phyloP scores from a whole-genome alignment of 2,888 invertebrate species.

The Mesoligia furuncula region DNA sequence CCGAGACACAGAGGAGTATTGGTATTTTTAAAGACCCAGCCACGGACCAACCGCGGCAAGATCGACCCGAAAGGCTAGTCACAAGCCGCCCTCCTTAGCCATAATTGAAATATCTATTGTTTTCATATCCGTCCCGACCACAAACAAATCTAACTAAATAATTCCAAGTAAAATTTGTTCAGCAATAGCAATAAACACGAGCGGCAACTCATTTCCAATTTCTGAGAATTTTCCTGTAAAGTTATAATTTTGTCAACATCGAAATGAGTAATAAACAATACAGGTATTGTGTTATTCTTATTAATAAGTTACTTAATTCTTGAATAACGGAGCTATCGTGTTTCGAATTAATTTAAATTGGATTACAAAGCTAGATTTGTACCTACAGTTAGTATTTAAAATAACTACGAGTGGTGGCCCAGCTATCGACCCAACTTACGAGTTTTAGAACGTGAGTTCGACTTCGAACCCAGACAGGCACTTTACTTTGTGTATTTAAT shows the following conservation, averaged over 20 bases:
- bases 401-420: background rate
- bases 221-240: conserved; percentile 8
- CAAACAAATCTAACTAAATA: conserved; percentile 21
- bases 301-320: background rate
- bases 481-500: too few relatives aligned
- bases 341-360: conserved; percentile 10
- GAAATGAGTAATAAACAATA: conserved; percentile 9
- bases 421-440: too few relatives aligned
- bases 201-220: conserved; percentile 13
- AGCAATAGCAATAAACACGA: conserved; percentile 1
- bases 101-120: background rate
- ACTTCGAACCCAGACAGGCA: too few relatives aligned
- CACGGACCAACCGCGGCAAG: too few relatives aligned
- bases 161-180: conserved; percentile 11
- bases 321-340: background rate
- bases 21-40: too few relatives aligned
- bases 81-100: too few relatives aligned
- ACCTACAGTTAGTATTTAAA: background rate
- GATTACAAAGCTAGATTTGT: background rate
- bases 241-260: background rate
- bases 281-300: background rate
- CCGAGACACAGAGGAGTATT: too few relatives aligned
- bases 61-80: too few relatives aligned
- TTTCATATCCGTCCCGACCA: conserved; percentile 9
- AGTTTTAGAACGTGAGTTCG: too few relatives aligned